These are phyloP conservation scores for Spicauda simplicius DNA, from an alignment of 2,888 invertebrate species.

Conservation along the genomic window DNA sequence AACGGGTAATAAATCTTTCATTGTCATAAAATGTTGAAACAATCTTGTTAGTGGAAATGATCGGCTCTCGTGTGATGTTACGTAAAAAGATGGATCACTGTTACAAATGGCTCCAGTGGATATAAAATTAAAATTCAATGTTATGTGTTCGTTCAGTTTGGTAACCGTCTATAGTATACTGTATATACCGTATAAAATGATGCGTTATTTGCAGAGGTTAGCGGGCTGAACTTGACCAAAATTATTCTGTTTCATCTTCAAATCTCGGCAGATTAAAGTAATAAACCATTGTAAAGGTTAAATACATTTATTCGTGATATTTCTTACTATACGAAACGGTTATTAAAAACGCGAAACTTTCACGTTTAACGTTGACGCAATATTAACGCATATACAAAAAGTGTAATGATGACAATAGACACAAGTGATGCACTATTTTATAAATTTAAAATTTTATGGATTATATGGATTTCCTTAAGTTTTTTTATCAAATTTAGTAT, in stretches of 20 bases:
- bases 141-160: conserved; percentile 16
- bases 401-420: too few species aligned
- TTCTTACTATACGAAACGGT: neutral
- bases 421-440: too few species aligned
- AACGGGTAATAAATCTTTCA: neutral
- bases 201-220: conserved; percentile 17
- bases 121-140: conserved; percentile 30
- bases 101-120: conserved; percentile 16
- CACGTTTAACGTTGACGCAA: neutral
- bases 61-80: conserved; percentile 2
- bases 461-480: too few species aligned
- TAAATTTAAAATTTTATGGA: too few species aligned
- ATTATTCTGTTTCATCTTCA: conserved; percentile 5
- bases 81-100: conserved; percentile 26
- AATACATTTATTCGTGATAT: neutral
- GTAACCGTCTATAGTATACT: conserved; percentile 19
- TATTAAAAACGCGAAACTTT: neutral
- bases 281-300: neutral
- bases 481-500: too few species aligned
- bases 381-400: neutral
- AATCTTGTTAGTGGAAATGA: conserved; percentile 15
- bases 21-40: conserved; percentile 15
- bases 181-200: too few species aligned
- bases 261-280: neutral
- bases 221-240: conserved; percentile 25